Base-by-base conservation (phyloP, 2,113 vertebrate species). In the Carollia perspicillata region DNA sequence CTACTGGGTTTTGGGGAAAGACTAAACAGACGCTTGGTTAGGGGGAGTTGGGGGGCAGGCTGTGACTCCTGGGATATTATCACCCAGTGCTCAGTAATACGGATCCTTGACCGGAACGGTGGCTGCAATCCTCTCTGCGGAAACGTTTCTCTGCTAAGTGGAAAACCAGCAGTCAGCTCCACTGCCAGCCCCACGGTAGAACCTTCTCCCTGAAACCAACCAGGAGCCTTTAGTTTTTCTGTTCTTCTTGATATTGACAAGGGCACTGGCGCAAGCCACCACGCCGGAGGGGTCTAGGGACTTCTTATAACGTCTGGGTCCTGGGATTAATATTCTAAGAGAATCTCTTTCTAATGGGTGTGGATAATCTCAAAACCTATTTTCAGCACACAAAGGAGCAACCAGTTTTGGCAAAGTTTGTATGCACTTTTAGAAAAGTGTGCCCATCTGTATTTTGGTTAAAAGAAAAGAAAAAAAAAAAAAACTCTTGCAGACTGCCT, bases 391-490 rank as follows among this genome's bases (percentile, higher is more conserved):
- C 53, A 92, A 95, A 93, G 65, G 92, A 89, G 94, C 94, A 95
- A 78, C 90, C 77, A 37, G 89, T 75, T 96, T 97, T 93, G 90
- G 80, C 68, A 69, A n/a, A 97, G 96, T 97, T 90, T 79, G 51
- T 80, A 71, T 75, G 92, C 77, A 60, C 94, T 95, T 97, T 96
- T 86, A 97, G 97, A 97, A 97, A 97, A 98, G 95, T 0, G 63
- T 92, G 6, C 0, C 47, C 66, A 66, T 4, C 75, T 97, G 96
- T 97, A 1, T 94, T 93, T 96, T 96, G 97, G 35, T 96, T 90
- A 92, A 86, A 93, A 95, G 37, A 37, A 69, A 23, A 35, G 20
- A n/a, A 69, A 37, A 69, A 23, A 35, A 35, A n/a, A 8, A 13
- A 33, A 96, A 90, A 79, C 55, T 0, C 0, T 78, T 84, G 71